Conservation (phyloP, 64 coral and sea anemone genomes). For the Montipora efflorescens region DNA sequence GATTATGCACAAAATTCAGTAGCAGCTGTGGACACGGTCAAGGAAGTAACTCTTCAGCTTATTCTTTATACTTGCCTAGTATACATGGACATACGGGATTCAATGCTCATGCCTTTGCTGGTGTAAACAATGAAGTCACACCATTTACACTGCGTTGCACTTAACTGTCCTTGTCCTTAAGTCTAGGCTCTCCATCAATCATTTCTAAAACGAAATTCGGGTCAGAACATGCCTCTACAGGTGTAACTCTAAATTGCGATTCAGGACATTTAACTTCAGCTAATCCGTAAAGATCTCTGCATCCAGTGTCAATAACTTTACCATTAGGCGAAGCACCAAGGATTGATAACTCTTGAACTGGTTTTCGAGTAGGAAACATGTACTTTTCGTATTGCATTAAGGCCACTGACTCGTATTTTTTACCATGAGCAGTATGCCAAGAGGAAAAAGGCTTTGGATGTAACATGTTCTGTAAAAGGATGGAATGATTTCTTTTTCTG, state of each 20-base stretch:
- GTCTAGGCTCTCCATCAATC: too few species aligned
- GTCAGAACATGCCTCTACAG: too few species aligned
- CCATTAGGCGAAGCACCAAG: slow-evolving; percentile 44
- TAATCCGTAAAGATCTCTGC: slow-evolving; percentile 10
- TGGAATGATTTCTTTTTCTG: slow-evolving; percentile 60
- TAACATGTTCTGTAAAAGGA: slow-evolving; percentile 35
- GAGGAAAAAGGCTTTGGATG: slow-evolving; percentile 53
- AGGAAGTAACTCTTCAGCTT: background rate
- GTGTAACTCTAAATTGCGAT: too few species aligned
- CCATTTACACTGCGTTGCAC: too few species aligned
- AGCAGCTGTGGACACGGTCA: slow-evolving; percentile 35
- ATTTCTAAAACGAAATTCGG: too few species aligned
- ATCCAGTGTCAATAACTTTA: slow-evolving; percentile 27
- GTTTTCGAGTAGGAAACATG: slow-evolving; percentile 14
- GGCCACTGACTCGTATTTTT: slow-evolving; percentile 43
- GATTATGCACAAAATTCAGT: background rate
- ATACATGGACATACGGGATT: background rate
- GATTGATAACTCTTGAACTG: background rate
- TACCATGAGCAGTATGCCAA: slow-evolving; percentile 54
- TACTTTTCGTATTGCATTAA: slow-evolving; percentile 43
- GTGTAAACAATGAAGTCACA: too few species aligned
- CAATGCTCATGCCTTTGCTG: background rate
- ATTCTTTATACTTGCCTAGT: background rate
- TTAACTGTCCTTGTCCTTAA: too few species aligned
- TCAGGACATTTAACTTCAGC: background rate